phyloP scores from a whole-genome alignment of 2,888 invertebrate species.

The Scaptomyza flava region DNA sequence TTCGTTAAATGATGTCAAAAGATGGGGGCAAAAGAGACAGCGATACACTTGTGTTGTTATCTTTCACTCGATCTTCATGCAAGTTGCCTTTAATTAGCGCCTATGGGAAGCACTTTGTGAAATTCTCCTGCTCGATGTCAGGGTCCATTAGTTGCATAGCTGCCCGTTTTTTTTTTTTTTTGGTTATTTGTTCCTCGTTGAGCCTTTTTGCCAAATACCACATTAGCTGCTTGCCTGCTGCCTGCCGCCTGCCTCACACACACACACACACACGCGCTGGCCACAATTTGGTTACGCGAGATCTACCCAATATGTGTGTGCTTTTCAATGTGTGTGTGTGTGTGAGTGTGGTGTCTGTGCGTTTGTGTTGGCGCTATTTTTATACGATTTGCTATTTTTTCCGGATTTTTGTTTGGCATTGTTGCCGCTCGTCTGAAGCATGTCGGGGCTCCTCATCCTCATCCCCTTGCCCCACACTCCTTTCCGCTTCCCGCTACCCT shows the following conservation, averaged over 20 bases:
- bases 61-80: constrained; percentile 3
- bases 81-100: constrained; percentile 37
- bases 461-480: background rate
- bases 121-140: background rate
- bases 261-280: background rate
- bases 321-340: background rate
- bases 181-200: background rate
- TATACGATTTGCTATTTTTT: constrained; percentile 76
- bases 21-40: background rate
- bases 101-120: background rate
- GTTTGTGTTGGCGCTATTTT: constrained; percentile 61
- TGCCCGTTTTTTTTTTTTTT: background rate
- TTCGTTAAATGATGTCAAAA: background rate
- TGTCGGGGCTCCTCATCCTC: background rate
- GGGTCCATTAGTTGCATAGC: constrained; percentile 16
- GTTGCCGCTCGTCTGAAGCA: constrained; percentile 48
- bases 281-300: constrained; percentile 26
- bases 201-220: constrained; percentile 52
- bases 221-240: constrained; percentile 53
- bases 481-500: background rate
- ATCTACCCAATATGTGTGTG: constrained; percentile 6
- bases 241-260: background rate
- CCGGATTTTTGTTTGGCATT: constrained; percentile 76
- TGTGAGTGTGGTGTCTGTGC: constrained; percentile 21
- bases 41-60: background rate